These are phyloP conservation scores for Esox masquinongy DNA, from an alignment of 2,797 vertebrate species.

Conservation along the genomic window DNA sequence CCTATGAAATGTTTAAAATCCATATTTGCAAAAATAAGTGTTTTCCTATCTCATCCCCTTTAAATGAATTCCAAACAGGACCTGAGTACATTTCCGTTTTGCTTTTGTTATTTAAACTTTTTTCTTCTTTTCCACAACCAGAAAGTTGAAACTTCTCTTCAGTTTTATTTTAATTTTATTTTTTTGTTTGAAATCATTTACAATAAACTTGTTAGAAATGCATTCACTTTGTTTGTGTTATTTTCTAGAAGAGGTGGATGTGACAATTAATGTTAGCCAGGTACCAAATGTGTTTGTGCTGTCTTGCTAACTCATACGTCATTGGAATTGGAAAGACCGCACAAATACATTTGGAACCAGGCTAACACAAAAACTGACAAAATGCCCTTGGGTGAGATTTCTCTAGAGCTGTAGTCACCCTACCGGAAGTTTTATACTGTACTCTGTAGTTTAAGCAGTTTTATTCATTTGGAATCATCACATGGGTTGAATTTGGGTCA, in stretches of 20 bases:
- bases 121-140: constrained; percentile 59
- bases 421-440: neutral
- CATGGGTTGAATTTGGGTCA: no score
- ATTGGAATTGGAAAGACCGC: neutral
- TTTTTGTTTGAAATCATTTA: constrained; percentile 65
- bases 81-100: constrained; percentile 45
- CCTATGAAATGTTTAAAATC: neutral
- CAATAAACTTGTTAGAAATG: constrained; percentile 71
- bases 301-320: neutral
- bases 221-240: neutral
- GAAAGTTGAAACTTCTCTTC: constrained; percentile 27
- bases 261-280: neutral
- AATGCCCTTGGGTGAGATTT: neutral
- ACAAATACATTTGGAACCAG: neutral
- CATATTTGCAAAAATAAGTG: neutral
- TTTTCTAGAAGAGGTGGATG: neutral
- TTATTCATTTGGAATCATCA: neutral
- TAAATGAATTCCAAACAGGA: constrained; percentile 33
- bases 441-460: neutral
- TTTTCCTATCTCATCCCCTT: neutral
- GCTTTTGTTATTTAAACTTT: constrained; percentile 66
- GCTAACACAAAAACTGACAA: neutral
- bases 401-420: neutral
- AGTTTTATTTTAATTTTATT: constrained; percentile 46
- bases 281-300: neutral